phyloP scores from a whole-genome alignment of 2,888 invertebrate genomes.

The Halictus ligatus region DNA sequence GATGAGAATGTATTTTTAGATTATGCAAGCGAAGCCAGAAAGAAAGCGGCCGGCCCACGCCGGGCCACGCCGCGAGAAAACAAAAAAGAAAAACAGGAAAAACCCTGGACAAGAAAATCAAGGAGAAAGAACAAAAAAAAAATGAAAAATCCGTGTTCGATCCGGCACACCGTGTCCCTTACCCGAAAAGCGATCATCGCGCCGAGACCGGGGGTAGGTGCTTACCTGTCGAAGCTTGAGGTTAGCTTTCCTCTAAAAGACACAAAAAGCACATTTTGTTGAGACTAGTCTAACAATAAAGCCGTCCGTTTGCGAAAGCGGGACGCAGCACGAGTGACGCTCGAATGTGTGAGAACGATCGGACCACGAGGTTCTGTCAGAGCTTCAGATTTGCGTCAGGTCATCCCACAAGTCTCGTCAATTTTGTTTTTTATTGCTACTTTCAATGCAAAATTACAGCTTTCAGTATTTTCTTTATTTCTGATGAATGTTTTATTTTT shows the following conservation, averaged over 20 bases:
- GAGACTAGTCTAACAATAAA: conserved; percentile 34
- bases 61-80: background rate
- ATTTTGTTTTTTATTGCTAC: background rate
- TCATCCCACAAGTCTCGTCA: background rate
- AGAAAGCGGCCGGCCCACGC: conserved; percentile 28
- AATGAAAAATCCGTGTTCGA: conserved; percentile 26
- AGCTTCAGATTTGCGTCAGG: background rate
- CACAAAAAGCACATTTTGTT: conserved; percentile 70
- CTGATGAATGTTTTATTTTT: too few species aligned
- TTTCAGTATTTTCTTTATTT: too few species aligned
- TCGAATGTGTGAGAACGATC: conserved; percentile 33
- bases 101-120: background rate
- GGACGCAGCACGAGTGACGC: conserved; percentile 46
- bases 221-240: conserved; percentile 81
- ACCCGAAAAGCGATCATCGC: conserved; percentile 44
- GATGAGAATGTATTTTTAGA: conserved; percentile 48
- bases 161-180: conserved; percentile 30
- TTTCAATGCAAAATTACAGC: too few species aligned
- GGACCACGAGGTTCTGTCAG: conserved; percentile 13
- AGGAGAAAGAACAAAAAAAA: background rate
- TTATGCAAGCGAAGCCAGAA: conserved; percentile 56
- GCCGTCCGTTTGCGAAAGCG: conserved; percentile 56
- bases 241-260: conserved; percentile 80
- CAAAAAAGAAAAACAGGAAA: background rate
- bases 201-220: conserved; percentile 55